phyloP scores from a whole-genome alignment of 1,140 invertebrate genomes.

The Penaeus vannamei region DNA sequence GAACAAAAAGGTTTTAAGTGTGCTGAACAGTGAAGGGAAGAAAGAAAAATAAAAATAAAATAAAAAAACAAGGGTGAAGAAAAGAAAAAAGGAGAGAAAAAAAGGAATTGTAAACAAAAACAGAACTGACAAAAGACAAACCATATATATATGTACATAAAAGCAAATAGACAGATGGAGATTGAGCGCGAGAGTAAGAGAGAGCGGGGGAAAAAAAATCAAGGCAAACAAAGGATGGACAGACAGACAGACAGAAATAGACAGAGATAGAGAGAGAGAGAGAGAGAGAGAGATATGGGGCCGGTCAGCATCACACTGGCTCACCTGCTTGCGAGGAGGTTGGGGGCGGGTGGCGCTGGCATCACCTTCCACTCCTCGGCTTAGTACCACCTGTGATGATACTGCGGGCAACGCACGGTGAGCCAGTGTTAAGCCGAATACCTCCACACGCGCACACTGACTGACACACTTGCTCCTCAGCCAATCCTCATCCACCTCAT shows the following conservation, averaged over 20 bases:
- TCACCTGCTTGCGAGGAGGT: slow-evolving; percentile 61
- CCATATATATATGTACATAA: too few relatives aligned
- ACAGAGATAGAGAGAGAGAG: not conserved
- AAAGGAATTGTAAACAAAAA: too few relatives aligned
- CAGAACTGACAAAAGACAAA: too few relatives aligned
- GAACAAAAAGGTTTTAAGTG: too few relatives aligned
- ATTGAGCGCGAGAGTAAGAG: too few relatives aligned
- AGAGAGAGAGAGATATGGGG: slow-evolving; percentile 10
- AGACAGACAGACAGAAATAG: not conserved
- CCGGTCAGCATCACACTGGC: slow-evolving; percentile 61
- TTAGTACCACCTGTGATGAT: slow-evolving; percentile 63
- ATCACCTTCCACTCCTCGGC: slow-evolving; percentile 63
- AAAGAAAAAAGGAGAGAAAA: too few relatives aligned
- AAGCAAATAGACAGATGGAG: too few relatives aligned
- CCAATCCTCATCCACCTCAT: not conserved
- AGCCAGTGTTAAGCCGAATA: slow-evolving; percentile 55
- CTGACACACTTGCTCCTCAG: slow-evolving; percentile 23
- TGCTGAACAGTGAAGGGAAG: too few relatives aligned
- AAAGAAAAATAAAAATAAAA: too few relatives aligned
- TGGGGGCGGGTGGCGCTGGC: slow-evolving; percentile 62
- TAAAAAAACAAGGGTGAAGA: too few relatives aligned
- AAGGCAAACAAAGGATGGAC: too few relatives aligned
- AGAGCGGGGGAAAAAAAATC: too few relatives aligned
- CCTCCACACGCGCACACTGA: slow-evolving; percentile 25
- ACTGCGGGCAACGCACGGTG: slow-evolving; percentile 58